Evolutionary conservation across 2,888 invertebrate genomes (phyloP).

Genomic region (Polyommatus icarus): DNA sequence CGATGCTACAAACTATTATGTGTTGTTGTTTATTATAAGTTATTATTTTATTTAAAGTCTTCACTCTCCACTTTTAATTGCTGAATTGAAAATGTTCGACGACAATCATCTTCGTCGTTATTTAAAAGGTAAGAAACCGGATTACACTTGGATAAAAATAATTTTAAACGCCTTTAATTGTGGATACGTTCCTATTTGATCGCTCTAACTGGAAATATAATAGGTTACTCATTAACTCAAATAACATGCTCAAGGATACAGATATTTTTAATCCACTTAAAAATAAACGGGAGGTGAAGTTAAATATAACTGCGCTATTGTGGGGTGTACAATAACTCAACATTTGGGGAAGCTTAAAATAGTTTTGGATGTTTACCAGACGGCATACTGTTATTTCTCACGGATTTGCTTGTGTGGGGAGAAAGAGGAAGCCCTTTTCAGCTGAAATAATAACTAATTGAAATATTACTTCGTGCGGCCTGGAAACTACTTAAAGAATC

Average conservation of each 20-base stretch:
- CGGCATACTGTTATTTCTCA: neutral
- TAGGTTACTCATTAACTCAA: neutral
- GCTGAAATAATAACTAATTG: neutral
- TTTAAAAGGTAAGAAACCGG: neutral
- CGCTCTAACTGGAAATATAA: neutral
- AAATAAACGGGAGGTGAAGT: slow-evolving; percentile 20
- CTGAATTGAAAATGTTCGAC: neutral
- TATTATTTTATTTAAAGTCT: neutral
- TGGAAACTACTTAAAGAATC: too few species aligned
- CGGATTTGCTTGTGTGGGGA: neutral
- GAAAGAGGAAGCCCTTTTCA: neutral
- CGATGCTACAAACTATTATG: too few species aligned
- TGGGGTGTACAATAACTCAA: slow-evolving; percentile 10
- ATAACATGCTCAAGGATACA: neutral
- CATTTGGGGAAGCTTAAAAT: slow-evolving; percentile 15
- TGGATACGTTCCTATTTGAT: neutral
- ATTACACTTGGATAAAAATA: neutral
- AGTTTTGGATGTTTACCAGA: slow-evolving; percentile 23
- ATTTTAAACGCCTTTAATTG: neutral
- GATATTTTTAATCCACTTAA: slow-evolving; percentile 15
- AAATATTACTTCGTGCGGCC: too few species aligned
- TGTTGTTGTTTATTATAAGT: too few species aligned
- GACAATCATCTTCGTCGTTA: neutral
- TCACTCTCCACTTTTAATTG: neutral
- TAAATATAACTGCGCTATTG: slow-evolving; percentile 24